Evolutionary conservation across 2,113 vertebrate genomes (phyloP).

Genomic region (Chrysemys picta): DNA sequence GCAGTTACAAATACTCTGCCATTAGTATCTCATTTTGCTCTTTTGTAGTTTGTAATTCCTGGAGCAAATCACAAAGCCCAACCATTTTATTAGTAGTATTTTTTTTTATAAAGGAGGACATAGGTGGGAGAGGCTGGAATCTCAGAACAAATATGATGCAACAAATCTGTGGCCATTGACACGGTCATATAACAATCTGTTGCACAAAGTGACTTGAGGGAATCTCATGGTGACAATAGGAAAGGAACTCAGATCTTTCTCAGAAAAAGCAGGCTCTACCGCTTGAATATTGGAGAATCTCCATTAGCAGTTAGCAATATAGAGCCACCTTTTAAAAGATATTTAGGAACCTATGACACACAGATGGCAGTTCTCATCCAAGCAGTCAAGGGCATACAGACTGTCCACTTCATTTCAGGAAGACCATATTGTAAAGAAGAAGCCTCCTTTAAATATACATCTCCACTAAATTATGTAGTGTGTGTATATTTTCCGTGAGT

Average conservation of each 20-base stretch:
- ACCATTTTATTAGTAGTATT: not conserved
- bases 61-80: not conserved
- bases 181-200: rapidly evolving
- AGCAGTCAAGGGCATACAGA: not conserved
- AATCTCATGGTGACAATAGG: rapidly evolving
- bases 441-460: not conserved
- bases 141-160: not conserved
- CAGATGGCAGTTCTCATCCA: not conserved
- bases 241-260: rapidly evolving
- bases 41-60: not conserved
- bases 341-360: not conserved
- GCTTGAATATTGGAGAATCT: not conserved
- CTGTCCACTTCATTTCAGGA: not conserved
- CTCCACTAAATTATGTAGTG: not conserved
- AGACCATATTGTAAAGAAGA: not conserved
- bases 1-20: not conserved
- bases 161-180: not conserved
- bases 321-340: not conserved
- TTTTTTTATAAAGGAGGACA: not conserved
- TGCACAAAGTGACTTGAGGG: rapidly evolving
- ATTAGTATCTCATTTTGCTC: not conserved
- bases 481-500: not conserved
- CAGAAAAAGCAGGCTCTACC: not conserved
- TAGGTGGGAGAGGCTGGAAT: not conserved
- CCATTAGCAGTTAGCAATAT: not conserved